Base-by-base conservation (phyloP, 2,797 vertebrate species). In the Agapornis canus region DNA sequence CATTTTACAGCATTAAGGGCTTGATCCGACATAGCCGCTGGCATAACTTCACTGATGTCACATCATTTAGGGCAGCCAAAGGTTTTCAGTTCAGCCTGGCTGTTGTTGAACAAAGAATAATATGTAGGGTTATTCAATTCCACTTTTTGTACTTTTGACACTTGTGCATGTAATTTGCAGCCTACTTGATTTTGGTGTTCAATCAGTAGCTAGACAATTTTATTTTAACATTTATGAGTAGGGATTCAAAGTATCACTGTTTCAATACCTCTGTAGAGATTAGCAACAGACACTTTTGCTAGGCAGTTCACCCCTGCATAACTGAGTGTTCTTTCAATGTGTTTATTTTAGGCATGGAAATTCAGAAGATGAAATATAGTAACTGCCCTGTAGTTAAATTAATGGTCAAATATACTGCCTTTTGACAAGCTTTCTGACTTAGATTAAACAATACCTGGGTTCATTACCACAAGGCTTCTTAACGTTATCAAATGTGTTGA, bases 401-500 rank as follows among this genome's bases (percentile, higher is more conserved):
- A 93, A 93, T 92, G 22, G 60, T 92, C 90, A 96, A 96, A 94
- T 64, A 92, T 35, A 77, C 56, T 94, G 69, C 59, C 85, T 91
- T 87, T 96, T 96, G 87, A 85, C 77, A 93, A 80, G 52, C 66
- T 89, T 81, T 86, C 80, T 93, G 91, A 89, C 94, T 88, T 89
- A 82, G 72, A 76, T 94, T 92, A 96, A 86, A 93, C 66, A 72
- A 96, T 96, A 94, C 73, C 51, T 83, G 68, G 70, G 65, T 97
- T 97, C 90, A 88, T 97, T 97, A 93, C 48, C 79, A 76, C 32
- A 90, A 86, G 66, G 23, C 61, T 96, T 92, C 96, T 90, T 95
- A 94, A 77, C 63, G 45, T 96, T 94, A 94, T 96, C 90, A 95
- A 92, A 94, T 91, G 54, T 85, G 82, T 95, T 97, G 81, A 96